These are phyloP conservation scores for Larimichthys crocea DNA, from an alignment of 2,113 vertebrate species.

Conservation along the genomic window DNA sequence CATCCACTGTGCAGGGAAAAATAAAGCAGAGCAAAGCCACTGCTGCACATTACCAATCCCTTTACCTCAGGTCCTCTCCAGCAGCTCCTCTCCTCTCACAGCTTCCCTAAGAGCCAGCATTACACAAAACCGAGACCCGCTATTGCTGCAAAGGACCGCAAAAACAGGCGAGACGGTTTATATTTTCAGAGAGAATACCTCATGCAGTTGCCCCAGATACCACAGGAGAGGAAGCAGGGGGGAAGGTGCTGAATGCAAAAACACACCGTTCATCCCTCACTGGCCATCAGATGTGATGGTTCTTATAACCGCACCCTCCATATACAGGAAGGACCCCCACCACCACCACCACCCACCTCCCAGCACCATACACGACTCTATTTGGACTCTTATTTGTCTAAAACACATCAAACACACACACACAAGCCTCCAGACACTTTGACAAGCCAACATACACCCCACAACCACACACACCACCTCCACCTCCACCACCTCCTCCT, in stretches of 20 bases:
- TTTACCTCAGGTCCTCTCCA: slow-evolving; percentile 32
- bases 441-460: slow-evolving; percentile 17
- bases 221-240: slow-evolving; percentile 10
- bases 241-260: slow-evolving; percentile 3
- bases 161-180: slow-evolving; percentile 8
- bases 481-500: slow-evolving; percentile 52
- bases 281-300: slow-evolving; percentile 43
- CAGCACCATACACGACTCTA: slow-evolving; percentile 27
- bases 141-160: slow-evolving; percentile 48
- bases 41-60: slow-evolving; percentile 56
- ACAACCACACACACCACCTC: not conserved
- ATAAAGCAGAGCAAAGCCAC: slow-evolving; percentile 31
- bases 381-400: slow-evolving; percentile 5
- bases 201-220: slow-evolving; percentile 46
- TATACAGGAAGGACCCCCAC: slow-evolving; percentile 29
- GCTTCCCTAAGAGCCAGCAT: slow-evolving; percentile 10
- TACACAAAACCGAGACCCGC: slow-evolving; percentile 44
- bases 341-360: not conserved
- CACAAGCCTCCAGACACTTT: slow-evolving; percentile 36
- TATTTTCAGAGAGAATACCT: slow-evolving; percentile 18
- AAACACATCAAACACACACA: not conserved
- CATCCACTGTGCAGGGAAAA: slow-evolving; percentile 4
- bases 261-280: slow-evolving; percentile 1
- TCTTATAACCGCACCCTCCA: slow-evolving; percentile 76
- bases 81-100: slow-evolving; percentile 22